phyloP scores from a whole-genome alignment of 2,888 invertebrate genomes.

The Digitonthophagus gazella region DNA sequence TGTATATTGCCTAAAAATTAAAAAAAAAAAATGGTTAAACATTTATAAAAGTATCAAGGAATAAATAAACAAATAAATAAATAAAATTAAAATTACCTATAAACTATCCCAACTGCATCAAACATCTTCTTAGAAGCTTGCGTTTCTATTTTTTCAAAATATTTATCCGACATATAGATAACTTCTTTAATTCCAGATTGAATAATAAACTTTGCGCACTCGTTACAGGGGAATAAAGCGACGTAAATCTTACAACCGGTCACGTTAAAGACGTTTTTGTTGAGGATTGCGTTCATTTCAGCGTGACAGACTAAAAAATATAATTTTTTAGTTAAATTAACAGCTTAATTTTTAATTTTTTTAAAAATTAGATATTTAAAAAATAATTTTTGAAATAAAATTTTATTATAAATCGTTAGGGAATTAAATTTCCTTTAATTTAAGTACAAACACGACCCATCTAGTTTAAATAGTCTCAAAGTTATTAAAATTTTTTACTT shows the following conservation, averaged over 20 bases:
- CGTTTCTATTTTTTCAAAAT: slow-evolving; percentile 64
- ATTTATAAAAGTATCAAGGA: too few relatives aligned
- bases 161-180: slow-evolving; percentile 80
- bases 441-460: too few relatives aligned
- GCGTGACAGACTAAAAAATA: slow-evolving; percentile 97
- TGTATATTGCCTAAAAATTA: slow-evolving; percentile 59
- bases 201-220: slow-evolving; percentile 95
- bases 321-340: slow-evolving; percentile 37
- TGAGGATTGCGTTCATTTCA: slow-evolving; percentile 95
- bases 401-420: too few relatives aligned
- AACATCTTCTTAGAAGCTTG: slow-evolving; percentile 81
- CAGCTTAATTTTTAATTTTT: too few relatives aligned
- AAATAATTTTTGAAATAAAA: too few relatives aligned
- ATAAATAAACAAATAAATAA: slow-evolving; percentile 6
- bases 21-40: background rate
- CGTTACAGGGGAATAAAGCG: slow-evolving; percentile 93
- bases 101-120: slow-evolving; percentile 69
- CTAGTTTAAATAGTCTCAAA: too few relatives aligned
- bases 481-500: too few relatives aligned
- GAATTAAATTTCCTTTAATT: too few relatives aligned
- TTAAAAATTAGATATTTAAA: too few relatives aligned
- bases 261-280: slow-evolving; percentile 78
- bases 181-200: slow-evolving; percentile 85
- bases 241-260: slow-evolving; percentile 83
- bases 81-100: slow-evolving; percentile 35